Evolutionary conservation across 2,888 invertebrate species (phyloP).

Genomic region (Aphodius granarius): DNA sequence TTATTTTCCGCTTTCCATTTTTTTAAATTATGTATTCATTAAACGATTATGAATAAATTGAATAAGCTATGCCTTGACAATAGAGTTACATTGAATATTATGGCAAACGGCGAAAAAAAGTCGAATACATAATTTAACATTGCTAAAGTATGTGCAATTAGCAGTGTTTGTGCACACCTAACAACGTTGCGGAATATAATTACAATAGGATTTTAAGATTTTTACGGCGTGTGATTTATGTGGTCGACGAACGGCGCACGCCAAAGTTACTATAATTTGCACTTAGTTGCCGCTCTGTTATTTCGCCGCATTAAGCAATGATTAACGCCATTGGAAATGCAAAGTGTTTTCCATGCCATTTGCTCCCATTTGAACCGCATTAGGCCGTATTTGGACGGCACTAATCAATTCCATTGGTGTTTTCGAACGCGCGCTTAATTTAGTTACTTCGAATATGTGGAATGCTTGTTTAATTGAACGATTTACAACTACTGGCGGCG

Average conservation of each 20-base stretch:
- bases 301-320: background rate
- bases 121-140: background rate
- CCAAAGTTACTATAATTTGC: background rate
- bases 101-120: background rate
- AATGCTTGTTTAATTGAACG: background rate
- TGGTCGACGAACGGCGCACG: background rate
- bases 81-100: background rate
- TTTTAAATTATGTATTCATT: no score
- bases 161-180: background rate
- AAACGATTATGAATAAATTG: background rate
- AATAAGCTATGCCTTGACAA: background rate
- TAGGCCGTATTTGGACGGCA: background rate
- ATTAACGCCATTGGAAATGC: background rate
- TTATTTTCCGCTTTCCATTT: no score
- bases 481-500: background rate
- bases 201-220: background rate
- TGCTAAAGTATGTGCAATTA: background rate
- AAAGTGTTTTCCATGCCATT: background rate
- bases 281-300: background rate
- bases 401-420: background rate
- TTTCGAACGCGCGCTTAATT: background rate
- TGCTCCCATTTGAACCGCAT: background rate
- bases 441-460: background rate
- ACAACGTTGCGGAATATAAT: background rate
- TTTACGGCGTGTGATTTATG: background rate